Evolutionary conservation across 2,888 invertebrate genomes (phyloP).

Genomic region (Pedicia rivosa): DNA sequence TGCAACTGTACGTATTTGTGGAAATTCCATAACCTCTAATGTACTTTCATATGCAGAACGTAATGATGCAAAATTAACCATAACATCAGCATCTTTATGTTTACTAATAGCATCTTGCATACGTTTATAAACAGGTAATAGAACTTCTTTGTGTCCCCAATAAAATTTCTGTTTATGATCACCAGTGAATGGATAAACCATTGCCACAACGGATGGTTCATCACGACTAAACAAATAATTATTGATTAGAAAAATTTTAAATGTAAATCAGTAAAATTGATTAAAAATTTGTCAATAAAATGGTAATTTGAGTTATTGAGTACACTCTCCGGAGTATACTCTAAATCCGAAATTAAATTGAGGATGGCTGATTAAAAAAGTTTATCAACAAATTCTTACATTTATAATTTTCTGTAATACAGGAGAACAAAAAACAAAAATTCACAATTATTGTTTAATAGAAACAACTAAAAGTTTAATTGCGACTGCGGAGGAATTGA

Average conservation of each 20-base stretch:
- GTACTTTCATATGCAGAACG: slow-evolving; percentile 96
- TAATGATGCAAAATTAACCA: slow-evolving; percentile 95
- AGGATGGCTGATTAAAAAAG: too few species aligned
- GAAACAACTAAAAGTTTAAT: too few species aligned
- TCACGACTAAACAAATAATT: slow-evolving; percentile 66
- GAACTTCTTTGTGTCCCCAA: slow-evolving; percentile 96
- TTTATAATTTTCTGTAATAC: too few species aligned
- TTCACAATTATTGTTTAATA: too few species aligned
- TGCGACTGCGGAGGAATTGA: too few species aligned
- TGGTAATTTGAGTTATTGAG: too few species aligned
- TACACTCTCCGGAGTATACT: too few species aligned
- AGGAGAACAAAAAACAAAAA: too few species aligned
- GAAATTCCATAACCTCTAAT: slow-evolving; percentile 82
- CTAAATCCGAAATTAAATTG: too few species aligned
- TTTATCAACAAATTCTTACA: too few species aligned
- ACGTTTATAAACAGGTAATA: slow-evolving; percentile 87
- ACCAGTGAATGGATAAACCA: slow-evolving; percentile 96
- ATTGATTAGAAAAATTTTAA: background rate
- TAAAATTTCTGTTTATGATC: slow-evolving; percentile 99
- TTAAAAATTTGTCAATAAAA: too few species aligned
- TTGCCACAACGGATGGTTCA: slow-evolving; percentile 86
- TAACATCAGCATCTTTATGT: slow-evolving; percentile 85
- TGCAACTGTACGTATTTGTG: slow-evolving; percentile 90
- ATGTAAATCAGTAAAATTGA: too few species aligned
- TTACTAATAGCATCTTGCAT: slow-evolving; percentile 94